Evolutionary conservation across 2,113 vertebrate species (phyloP).

Genomic region (Tachysurus fulvidraco): DNA sequence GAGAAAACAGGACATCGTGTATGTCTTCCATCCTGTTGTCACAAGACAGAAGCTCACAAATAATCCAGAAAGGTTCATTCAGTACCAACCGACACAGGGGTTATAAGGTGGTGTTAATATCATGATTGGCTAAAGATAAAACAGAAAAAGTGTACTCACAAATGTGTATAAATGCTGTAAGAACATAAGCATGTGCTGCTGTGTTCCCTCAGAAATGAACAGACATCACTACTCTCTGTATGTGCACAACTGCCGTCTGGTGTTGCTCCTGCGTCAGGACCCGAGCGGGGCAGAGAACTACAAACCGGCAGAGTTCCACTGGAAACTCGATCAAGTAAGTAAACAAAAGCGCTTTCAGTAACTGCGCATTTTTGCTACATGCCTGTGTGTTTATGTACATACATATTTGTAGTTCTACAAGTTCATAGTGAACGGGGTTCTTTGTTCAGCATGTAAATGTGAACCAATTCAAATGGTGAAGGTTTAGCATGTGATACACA

Average conservation of each 20-base stretch:
- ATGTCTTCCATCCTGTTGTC: background rate
- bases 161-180: background rate
- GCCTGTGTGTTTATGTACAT: slow-evolving; percentile 1
- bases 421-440: slow-evolving; percentile 5
- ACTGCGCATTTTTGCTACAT: background rate
- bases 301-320: slow-evolving; percentile 95
- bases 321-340: slow-evolving; percentile 92
- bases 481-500: background rate
- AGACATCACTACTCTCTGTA: slow-evolving; percentile 91
- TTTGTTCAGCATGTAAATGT: slow-evolving; percentile 19
- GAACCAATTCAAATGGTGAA: background rate
- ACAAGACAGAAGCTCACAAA: background rate
- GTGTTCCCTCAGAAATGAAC: slow-evolving; percentile 84
- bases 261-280: slow-evolving; percentile 92
- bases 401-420: background rate
- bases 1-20: background rate
- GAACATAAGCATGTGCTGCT: background rate
- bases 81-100: background rate
- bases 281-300: slow-evolving; percentile 82
- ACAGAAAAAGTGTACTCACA: background rate
- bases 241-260: slow-evolving; percentile 89
- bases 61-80: background rate
- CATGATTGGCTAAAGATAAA: background rate
- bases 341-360: background rate
- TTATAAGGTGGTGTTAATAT: background rate